A percentile compares a stretch with the other conserved stretches of the same genome.
Evolutionary conservation across 2,113 vertebrate species (phyloP).

Genomic region (Neolamprologus ventralis): DNA sequence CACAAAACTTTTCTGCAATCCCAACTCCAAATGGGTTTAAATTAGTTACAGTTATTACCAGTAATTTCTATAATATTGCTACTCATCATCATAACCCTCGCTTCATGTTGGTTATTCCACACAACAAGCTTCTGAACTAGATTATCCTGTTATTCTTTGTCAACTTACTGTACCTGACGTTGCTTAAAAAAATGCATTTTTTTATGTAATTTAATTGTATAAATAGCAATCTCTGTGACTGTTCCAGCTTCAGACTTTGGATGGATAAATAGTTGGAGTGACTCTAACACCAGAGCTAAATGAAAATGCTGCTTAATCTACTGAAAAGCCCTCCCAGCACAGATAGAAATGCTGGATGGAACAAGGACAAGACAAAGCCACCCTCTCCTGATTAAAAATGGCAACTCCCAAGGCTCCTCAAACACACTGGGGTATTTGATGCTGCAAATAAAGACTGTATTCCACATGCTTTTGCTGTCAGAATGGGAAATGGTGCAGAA

Average conservation of each 20-base stretch:
- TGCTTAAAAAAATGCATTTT: background rate
- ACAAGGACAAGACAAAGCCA: slow-evolving; percentile 60
- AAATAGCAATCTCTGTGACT: slow-evolving; percentile 21
- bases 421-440: slow-evolving; percentile 25
- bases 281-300: slow-evolving; percentile 27
- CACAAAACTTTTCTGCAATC: background rate
- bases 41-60: slow-evolving; percentile 1
- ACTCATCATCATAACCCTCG: background rate
- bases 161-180: background rate
- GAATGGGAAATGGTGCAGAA: background rate
- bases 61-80: background rate
- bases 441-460: slow-evolving; percentile 26
- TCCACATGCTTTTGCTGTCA: background rate
- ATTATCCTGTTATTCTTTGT: slow-evolving; percentile 16
- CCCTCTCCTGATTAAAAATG: slow-evolving; percentile 52
- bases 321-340: slow-evolving; percentile 41
- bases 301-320: slow-evolving; percentile 57
- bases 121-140: background rate
- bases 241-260: slow-evolving; percentile 15
- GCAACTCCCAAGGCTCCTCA: slow-evolving; percentile 36
- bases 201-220: slow-evolving; percentile 5
- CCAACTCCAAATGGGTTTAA: background rate
- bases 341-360: slow-evolving; percentile 34
- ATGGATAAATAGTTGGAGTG: slow-evolving; percentile 33
- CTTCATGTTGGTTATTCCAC: background rate